Evolutionary conservation across 1,140 invertebrate genomes (phyloP).

Genomic region (Drosophila setifemur): DNA sequence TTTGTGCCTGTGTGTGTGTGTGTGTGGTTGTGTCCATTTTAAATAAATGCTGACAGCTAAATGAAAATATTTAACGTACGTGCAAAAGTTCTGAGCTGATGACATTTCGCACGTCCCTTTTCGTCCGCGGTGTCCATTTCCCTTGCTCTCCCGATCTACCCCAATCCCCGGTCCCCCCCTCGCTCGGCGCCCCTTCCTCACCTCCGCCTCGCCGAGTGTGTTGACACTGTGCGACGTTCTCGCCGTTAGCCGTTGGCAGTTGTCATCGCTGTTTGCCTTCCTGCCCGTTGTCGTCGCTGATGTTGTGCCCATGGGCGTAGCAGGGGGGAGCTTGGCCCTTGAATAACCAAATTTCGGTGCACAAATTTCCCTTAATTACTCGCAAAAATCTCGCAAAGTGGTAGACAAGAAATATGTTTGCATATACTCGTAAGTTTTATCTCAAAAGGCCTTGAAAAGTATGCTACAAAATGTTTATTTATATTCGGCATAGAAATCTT

Average conservation of each 20-base stretch:
- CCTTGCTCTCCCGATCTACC: no score
- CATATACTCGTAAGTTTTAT: no score
- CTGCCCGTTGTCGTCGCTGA: conserved; percentile 4
- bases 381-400: no score
- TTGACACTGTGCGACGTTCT: conserved; percentile 44
- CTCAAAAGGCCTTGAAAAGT: no score
- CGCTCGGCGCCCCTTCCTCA: not conserved
- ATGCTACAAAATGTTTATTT: no score
- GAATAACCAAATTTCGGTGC: no score
- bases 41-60: conserved; percentile 74
- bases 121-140: no score
- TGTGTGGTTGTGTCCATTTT: conserved; percentile 68
- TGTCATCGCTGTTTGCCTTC: conserved; percentile 42
- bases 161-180: not conserved
- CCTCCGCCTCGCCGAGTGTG: conserved; percentile 15
- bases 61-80: conserved; percentile 77
- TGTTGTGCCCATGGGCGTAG: not conserved
- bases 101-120: conserved; percentile 48
- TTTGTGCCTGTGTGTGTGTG: no score
- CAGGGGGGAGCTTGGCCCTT: not conserved
- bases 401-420: no score
- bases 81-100: conserved; percentile 45
- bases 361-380: no score
- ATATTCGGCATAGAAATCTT: no score
- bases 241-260: conserved; percentile 37